Percentiles rank a stretch among this genome's conserved stretches.
phyloP scores from a whole-genome alignment of 2,797 vertebrate species.

The Peromyscus melanophrys region DNA sequence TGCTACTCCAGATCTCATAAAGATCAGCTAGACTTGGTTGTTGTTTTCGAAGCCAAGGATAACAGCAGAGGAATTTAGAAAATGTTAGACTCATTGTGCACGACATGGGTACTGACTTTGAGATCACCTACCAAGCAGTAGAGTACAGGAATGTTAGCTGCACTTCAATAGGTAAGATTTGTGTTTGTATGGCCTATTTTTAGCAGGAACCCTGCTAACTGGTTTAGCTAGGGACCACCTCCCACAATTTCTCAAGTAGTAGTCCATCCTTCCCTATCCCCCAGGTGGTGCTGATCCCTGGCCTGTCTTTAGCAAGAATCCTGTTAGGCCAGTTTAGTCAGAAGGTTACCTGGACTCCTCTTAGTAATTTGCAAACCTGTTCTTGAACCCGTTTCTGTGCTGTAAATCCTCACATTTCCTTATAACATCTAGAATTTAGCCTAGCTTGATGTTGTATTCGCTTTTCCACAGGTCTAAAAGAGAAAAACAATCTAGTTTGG shows the following conservation, averaged over 20 bases:
- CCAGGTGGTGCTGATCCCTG: background rate
- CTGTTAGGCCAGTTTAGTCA: slow-evolving; percentile 32
- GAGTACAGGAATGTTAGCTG: background rate
- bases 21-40: slow-evolving; percentile 18
- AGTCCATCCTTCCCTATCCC: background rate
- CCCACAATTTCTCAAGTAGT: background rate
- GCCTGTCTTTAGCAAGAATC: slow-evolving; percentile 36
- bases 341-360: background rate
- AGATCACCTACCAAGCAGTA: slow-evolving; percentile 13
- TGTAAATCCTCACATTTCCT: background rate
- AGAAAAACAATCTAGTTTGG: background rate
- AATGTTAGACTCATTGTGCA: background rate
- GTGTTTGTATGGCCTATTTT: background rate
- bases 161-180: slow-evolving; percentile 9
- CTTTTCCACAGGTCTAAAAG: background rate
- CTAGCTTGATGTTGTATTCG: background rate
- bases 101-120: background rate
- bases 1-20: background rate
- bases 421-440: slow-evolving; percentile 2
- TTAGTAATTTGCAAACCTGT: background rate
- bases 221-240: background rate
- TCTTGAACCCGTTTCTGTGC: background rate
- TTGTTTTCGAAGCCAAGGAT: background rate
- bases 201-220: background rate
- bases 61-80: background rate